Evolutionary conservation across 2,113 vertebrate species (phyloP), one percentile per base, ranked within the genome.

Genomic region (Callocephalon fimbriatum): DNA sequence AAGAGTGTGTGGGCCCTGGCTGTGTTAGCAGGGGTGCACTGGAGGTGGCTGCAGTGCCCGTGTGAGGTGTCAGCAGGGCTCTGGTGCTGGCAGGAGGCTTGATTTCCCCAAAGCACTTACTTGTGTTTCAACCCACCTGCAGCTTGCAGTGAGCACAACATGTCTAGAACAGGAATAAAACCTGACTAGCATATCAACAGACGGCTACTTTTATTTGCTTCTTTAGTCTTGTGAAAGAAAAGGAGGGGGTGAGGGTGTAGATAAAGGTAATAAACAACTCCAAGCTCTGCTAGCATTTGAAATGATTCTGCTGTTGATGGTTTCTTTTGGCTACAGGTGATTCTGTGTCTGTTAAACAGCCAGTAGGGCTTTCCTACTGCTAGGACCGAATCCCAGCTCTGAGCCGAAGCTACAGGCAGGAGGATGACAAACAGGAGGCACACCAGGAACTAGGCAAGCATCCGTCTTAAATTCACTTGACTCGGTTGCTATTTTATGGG

Each of bases 201-300:
- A 9, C 61, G 59, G 40, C 63, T 21, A 38, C 62, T 88, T 72
- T 18, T 79, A 42, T 94, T 93, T 82, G 68, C 90, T 95, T 8
- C 91, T 44, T 42, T 2, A 73, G 63, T 53, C 72, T 38, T 47
- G n/a, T 15, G 68, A n/a, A 63, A 51, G 72, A 10, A 63, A 50
- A 77, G 67, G 59, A 48, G 40, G 42, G 26, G 27, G 20, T 10
- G 59, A 86, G 44, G 67, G 54, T 38, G 47, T 26, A 94, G 86
- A 67, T 89, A 93, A 94, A 84, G 59, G 94, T 58, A 92, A 96
- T 84, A 94, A 95, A 95, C 90, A 95, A 77, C 95, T 92, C 38
- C 68, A 15, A 71, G 86, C 72, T 44, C 65, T 47, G 47, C 59
- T 66, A 95, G 80, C 42, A 2, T 10, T 71, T 77, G 86, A 89